Conservation (phyloP, 1,140 invertebrate genomes). For the Pentalonia nigronervosa region DNA sequence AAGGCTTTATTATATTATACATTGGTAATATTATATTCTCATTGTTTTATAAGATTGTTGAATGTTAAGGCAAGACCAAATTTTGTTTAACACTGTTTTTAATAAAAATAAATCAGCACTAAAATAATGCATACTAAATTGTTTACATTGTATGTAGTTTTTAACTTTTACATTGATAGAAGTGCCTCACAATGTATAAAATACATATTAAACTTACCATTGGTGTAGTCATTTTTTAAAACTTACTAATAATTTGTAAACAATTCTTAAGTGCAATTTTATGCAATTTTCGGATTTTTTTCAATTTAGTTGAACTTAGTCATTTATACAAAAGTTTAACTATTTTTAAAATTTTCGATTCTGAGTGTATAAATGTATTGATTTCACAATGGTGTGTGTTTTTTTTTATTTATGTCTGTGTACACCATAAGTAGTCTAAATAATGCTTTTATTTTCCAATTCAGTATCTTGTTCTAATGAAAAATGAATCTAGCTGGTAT, state of each 20-base stretch:
- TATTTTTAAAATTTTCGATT: too few species aligned
- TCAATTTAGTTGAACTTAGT: too few species aligned
- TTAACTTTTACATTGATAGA: not conserved
- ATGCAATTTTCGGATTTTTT: too few species aligned
- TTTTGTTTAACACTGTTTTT: not conserved
- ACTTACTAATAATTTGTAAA: not conserved
- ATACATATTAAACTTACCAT: slow-evolving; percentile 4
- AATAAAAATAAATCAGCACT: not conserved
- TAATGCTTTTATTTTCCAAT: too few species aligned
- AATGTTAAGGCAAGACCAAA: not conserved
- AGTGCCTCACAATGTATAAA: not conserved
- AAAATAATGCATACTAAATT: not conserved
- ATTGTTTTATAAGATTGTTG: not conserved
- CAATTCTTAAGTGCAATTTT: too few species aligned
- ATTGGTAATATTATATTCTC: not conserved
- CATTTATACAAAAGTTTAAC: too few species aligned
- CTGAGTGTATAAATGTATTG: too few species aligned
- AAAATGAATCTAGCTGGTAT: too few species aligned
- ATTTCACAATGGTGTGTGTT: too few species aligned
- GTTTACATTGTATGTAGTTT: not conserved
- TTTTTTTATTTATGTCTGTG: too few species aligned
- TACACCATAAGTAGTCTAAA: too few species aligned
- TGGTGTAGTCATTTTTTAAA: not conserved
- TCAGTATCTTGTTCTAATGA: too few species aligned
- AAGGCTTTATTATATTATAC: not conserved